Evolutionary conservation across 2,113 vertebrate genomes (phyloP).

Genomic region (Mellivora capensis): DNA sequence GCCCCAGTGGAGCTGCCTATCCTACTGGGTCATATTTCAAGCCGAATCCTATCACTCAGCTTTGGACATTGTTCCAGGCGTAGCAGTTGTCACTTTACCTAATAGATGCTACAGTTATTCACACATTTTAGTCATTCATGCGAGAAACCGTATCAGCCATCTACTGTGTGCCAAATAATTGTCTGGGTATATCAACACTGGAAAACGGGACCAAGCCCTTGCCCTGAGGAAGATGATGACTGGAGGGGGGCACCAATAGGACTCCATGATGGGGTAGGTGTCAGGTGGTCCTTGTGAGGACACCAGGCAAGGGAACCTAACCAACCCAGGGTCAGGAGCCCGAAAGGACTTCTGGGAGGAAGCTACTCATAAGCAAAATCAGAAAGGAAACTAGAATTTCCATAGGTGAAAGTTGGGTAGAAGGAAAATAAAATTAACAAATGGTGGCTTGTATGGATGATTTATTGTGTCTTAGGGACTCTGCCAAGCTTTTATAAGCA

Average conservation of each 20-base stretch:
- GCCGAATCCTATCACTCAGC: rapidly evolving
- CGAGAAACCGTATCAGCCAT: background rate
- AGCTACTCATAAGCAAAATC: background rate
- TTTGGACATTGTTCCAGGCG: background rate
- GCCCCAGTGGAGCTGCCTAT: no score
- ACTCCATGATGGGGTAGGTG: rapidly evolving
- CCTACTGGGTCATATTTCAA: background rate
- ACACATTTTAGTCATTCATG: background rate
- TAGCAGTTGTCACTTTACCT: background rate
- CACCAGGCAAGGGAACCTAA: background rate
- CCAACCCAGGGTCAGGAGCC: no score
- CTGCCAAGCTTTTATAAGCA: background rate
- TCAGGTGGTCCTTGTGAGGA: rapidly evolving
- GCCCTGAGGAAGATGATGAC: background rate
- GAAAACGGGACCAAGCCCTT: background rate
- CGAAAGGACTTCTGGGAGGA: background rate
- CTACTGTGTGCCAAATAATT: background rate
- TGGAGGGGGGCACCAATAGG: no score
- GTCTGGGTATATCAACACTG: background rate
- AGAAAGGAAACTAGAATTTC: background rate
- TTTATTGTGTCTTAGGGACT: background rate
- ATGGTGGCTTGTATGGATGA: background rate
- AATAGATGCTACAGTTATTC: background rate
- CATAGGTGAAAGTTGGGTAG: background rate
- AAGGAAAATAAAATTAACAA: background rate